Base-by-base conservation (phyloP, 1,140 invertebrate species). In the Leptonema lineaticorne region DNA sequence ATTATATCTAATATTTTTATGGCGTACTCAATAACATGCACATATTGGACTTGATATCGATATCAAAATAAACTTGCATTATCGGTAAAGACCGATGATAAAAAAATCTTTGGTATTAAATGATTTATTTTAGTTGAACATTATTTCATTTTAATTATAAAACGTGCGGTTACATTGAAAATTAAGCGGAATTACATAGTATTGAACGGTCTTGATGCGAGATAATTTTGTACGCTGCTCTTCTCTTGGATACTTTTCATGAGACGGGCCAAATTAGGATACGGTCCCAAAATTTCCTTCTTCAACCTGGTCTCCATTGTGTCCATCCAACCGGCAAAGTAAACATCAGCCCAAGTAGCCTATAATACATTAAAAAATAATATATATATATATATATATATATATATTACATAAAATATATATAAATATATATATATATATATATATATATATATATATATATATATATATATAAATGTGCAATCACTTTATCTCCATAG, bases 271-370 rank as follows among this genome's bases (percentile, higher is more conserved):
- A 89, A 69, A 69, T 85, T 83, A 3, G 85, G 82, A 70, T 86
- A 86, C 2, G 84, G 84, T 26, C 84, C 85, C 37, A 87, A 73
- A 0, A 89, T 74, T 62, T 88, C 82, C 1, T 77, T 78, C 63
- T 83, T 82, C 65, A 68, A 26, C 14, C 66, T 26, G 1, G 66
- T 68, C 73, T 84, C 85, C 68, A 90, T 67, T 71, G 86, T 86
- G 70, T 89, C 86, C 57, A 88, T 77, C 57, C 88, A 75, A 48
- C 78, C 84, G 18, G 87, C 85, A 68, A 90, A 87, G 71, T 81
- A 80, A 3, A 90, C 70, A 77, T 90, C 89, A 37, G 86, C 88
- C 87, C 87, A 89, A 6, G 86, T 84, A 1, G 89, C 74, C 86
- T 88, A 75, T 56, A 79, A 81, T n/a, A n/a, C n/a, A n/a, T n/a